Evolutionary conservation across 2,888 invertebrate species (phyloP).

Genomic region (Nymphalis urticae): DNA sequence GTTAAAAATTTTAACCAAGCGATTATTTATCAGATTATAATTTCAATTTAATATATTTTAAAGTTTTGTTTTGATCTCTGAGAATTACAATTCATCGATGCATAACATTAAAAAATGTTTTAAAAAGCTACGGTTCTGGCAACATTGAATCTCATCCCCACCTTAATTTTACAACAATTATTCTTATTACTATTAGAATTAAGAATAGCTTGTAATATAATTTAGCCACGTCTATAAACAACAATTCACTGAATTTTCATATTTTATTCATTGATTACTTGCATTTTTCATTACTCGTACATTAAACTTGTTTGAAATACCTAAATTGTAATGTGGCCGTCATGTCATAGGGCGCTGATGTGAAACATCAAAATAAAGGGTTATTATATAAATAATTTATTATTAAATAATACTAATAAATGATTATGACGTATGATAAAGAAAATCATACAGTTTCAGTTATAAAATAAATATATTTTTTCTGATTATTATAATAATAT

Average conservation of each 20-base stretch:
- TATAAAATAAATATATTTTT: too few relatives aligned
- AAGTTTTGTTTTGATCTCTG: background rate
- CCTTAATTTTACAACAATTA: conserved; percentile 11
- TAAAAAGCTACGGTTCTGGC: conserved; percentile 1
- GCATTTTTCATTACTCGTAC: too few relatives aligned
- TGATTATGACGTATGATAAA: background rate
- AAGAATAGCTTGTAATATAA: conserved; percentile 8
- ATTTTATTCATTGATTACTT: too few relatives aligned
- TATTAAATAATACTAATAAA: too few relatives aligned
- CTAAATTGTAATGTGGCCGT: too few relatives aligned
- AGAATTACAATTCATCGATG: background rate
- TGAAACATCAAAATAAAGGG: too few relatives aligned
- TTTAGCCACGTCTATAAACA: conserved; percentile 6
- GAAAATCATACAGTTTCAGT: too few relatives aligned
- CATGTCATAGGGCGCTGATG: too few relatives aligned
- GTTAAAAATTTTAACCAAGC: background rate
- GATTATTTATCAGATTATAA: background rate
- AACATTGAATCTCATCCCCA: conserved; percentile 26
- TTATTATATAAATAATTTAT: background rate
- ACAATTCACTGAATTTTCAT: background rate
- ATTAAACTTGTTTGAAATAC: too few relatives aligned
- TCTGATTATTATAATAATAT: too few relatives aligned
- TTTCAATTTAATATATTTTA: background rate
- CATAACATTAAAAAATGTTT: background rate
- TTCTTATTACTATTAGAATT: conserved; percentile 10